These are phyloP conservation scores for Papilio helenus DNA, from an alignment of 1,140 invertebrate species.

Conservation along the genomic window DNA sequence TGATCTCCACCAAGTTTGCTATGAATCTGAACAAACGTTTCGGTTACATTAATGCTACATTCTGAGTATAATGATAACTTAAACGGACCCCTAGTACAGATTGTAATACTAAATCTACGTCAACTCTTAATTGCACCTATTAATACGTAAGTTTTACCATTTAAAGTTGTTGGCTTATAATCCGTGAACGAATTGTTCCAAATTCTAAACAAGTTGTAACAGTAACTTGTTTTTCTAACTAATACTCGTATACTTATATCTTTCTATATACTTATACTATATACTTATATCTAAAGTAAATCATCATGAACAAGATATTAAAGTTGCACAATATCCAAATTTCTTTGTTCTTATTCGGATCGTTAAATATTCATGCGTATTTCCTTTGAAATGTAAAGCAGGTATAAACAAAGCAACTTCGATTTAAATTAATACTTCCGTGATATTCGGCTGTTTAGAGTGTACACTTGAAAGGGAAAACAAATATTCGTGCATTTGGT, in stretches of 20 bases:
- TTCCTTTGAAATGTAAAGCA: slow-evolving; percentile 4
- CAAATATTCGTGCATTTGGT: background rate
- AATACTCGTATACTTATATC: background rate
- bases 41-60: slow-evolving; percentile 47
- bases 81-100: too few species aligned
- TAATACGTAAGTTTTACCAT: too few species aligned
- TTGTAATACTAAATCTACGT: too few species aligned
- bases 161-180: too few species aligned
- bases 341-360: background rate
- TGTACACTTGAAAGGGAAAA: background rate
- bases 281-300: background rate
- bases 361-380: background rate
- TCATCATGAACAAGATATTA: background rate
- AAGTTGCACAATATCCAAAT: background rate
- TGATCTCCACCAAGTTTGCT: slow-evolving; percentile 62
- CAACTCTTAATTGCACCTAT: too few species aligned
- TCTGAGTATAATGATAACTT: background rate
- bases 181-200: too few species aligned
- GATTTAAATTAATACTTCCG: slow-evolving; percentile 9
- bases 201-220: too few species aligned
- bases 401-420: background rate
- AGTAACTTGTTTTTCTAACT: too few species aligned
- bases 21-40: slow-evolving; percentile 69
- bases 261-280: too few species aligned
- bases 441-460: background rate